Conservation (phyloP, 2,888 invertebrate genomes). For the Rotaria macrura region DNA sequence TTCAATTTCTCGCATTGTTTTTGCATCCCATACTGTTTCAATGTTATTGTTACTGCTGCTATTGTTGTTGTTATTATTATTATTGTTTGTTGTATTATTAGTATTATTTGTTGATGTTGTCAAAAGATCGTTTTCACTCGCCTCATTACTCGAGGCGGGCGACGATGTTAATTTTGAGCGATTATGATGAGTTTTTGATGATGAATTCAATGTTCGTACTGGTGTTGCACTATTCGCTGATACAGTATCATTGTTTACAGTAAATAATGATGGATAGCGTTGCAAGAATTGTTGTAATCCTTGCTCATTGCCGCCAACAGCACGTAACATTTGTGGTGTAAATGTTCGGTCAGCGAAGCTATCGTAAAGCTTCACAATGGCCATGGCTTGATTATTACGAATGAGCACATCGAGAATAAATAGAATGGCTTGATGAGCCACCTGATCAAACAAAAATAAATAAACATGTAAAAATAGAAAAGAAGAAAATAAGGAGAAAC, state of each 20-base stretch:
- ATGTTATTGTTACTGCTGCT: slow-evolving; percentile 27
- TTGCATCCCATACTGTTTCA: slow-evolving; percentile 22
- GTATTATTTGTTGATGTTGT: slow-evolving; percentile 38
- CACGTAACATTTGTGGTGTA: slow-evolving; percentile 78
- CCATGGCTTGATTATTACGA: slow-evolving; percentile 71
- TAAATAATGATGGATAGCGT: slow-evolving; percentile 89
- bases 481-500: background rate
- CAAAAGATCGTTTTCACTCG: slow-evolving; percentile 41
- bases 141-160: slow-evolving; percentile 16
- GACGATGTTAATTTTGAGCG: slow-evolving; percentile 33
- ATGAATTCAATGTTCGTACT: slow-evolving; percentile 35
- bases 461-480: background rate
- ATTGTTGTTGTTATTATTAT: slow-evolving; percentile 41
- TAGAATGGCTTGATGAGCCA: slow-evolving; percentile 57
- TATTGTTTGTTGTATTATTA: no score
- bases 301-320: slow-evolving; percentile 75
- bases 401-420: slow-evolving; percentile 95
- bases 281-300: slow-evolving; percentile 84
- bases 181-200: slow-evolving; percentile 19
- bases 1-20: slow-evolving; percentile 52
- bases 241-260: slow-evolving; percentile 66
- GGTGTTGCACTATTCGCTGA: slow-evolving; percentile 36
- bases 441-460: slow-evolving; percentile 1
- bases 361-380: slow-evolving; percentile 90
- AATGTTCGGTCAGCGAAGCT: slow-evolving; percentile 98